Evolutionary conservation across 2,113 vertebrate species (phyloP).

Genomic region (Eidolon helvum): DNA sequence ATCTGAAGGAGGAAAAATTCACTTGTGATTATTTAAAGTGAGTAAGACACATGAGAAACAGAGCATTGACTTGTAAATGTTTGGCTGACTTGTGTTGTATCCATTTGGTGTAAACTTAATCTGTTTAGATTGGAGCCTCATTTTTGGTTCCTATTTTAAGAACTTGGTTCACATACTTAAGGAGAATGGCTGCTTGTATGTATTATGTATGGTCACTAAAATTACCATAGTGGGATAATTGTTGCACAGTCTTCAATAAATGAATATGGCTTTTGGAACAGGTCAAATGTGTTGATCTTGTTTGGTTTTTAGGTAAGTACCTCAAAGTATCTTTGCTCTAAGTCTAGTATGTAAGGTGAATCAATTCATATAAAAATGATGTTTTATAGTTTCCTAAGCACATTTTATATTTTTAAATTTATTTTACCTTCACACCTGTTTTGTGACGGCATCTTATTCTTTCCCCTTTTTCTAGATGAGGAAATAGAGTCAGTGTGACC

Average conservation of each 20-base stretch:
- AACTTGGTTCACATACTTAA: not conserved
- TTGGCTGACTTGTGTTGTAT: not conserved
- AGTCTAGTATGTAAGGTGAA: not conserved
- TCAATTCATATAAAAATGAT: not conserved
- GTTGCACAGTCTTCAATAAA: not conserved
- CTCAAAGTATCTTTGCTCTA: not conserved
- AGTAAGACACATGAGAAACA: not conserved
- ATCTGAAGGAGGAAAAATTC: not conserved
- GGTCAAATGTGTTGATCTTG: not conserved
- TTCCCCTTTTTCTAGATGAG: not conserved
- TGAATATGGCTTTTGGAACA: not conserved
- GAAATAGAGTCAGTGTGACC: not conserved
- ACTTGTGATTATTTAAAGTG: not conserved
- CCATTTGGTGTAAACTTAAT: not conserved
- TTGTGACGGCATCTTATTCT: not conserved
- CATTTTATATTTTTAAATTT: not conserved
- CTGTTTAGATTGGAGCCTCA: not conserved
- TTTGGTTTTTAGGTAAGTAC: not conserved
- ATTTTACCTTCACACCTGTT: not conserved
- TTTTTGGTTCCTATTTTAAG: not conserved
- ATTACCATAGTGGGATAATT: not conserved
- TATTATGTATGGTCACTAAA: not conserved
- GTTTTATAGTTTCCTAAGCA: not conserved
- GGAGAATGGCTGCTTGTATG: not conserved
- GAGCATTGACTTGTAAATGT: not conserved